Conservation (phyloP, 2,888 invertebrate genomes). For the Ectemnius lituratus region DNA sequence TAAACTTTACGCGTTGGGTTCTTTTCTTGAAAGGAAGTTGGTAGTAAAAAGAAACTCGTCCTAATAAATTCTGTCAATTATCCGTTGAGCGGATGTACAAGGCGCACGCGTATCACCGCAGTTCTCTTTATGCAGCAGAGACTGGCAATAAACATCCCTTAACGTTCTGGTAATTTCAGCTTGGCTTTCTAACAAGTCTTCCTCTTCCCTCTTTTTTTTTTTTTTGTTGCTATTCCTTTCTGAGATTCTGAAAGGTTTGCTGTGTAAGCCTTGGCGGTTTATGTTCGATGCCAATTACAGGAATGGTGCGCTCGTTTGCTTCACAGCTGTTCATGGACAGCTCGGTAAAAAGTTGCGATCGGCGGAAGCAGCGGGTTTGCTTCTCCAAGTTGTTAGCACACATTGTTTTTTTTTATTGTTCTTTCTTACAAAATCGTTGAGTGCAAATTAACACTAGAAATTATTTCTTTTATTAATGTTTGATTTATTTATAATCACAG, state of each 20-base stretch:
- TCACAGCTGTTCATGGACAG: conserved; percentile 1
- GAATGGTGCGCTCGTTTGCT: conserved; percentile 10
- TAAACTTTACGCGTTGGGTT: background rate
- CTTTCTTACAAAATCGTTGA: background rate
- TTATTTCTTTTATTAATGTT: too few species aligned
- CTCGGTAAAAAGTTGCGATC: conserved; percentile 16
- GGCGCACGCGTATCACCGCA: background rate
- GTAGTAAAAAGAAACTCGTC: background rate
- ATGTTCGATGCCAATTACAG: conserved; percentile 29
- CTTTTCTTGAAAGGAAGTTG: background rate
- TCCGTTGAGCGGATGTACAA: background rate
- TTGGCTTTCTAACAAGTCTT: background rate
- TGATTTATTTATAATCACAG: too few species aligned
- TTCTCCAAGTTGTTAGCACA: conserved; percentile 20
- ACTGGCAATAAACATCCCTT: background rate
- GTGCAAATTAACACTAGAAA: conserved; percentile 3
- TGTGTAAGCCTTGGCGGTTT: background rate
- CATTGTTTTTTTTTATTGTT: too few species aligned
- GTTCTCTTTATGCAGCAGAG: background rate
- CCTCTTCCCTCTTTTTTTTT: background rate
- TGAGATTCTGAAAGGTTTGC: background rate
- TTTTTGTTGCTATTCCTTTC: background rate
- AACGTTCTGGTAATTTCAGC: background rate
- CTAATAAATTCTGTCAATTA: conserved; percentile 33
- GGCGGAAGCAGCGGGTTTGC: background rate